Evolutionary conservation across 2,113 vertebrate species (phyloP), one percentile per base, ranked within the genome.

Genomic region (Pseudorhombus dupliciocellatus): DNA sequence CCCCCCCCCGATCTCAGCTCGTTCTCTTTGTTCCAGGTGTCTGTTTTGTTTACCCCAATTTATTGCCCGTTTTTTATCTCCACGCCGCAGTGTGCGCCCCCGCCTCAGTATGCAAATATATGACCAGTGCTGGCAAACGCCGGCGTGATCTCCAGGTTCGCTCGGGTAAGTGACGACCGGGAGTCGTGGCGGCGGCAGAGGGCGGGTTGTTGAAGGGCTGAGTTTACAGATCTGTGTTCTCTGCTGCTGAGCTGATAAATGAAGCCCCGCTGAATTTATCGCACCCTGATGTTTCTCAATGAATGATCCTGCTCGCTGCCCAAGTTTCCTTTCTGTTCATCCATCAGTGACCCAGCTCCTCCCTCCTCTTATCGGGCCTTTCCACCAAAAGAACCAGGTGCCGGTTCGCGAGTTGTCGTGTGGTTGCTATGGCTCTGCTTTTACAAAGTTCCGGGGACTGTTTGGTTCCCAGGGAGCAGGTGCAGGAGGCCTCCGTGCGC

Each of bases 321-420:
- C 65, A 10, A 77, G 85, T 85, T 40, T 86, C 22, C 88, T 91
- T 84, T 75, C 83, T 64, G 69, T 92, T 92, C 84, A 90, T 84
- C 64, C 90, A 73, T 93, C 91, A 92, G 60, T 70, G 69, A 34
- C 67, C 67, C 75, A 22, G 20, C 64, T 51, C 62, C 64, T 55
- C 58, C 57, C 59, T 80, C 64, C 31, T 60, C 76, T 51, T 64
- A 60, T 20, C 20, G 5, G 20, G 20, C 20, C 48, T n/a, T n/a
- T n/a, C n/a, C n/a, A n/a, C 64, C 26, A 67, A 60, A 79, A 66
- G 26, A 55, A n/a, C n/a, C n/a, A n/a, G n/a, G n/a, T n/a, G n/a
- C n/a, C n/a, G n/a, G n/a, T n/a, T n/a, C n/a, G n/a, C n/a, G n/a
- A n/a, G n/a, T n/a, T 67, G 53, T 60, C 53, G 4, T 48, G 70